Conservation (phyloP, 2,888 invertebrate genomes). For the Eilema sororculum region DNA sequence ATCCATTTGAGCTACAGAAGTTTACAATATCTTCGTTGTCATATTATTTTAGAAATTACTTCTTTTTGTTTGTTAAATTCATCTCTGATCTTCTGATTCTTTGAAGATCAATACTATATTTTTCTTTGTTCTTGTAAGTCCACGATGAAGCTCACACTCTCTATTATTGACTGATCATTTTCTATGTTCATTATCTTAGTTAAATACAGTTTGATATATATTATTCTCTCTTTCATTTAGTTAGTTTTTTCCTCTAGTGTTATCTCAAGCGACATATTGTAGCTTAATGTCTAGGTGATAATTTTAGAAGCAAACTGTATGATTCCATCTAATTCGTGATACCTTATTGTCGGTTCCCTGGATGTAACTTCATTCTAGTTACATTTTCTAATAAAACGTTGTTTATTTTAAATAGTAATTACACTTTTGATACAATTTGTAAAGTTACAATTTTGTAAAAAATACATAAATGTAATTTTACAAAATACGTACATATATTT, state of each 20-base stretch:
- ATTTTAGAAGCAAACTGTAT: conserved; percentile 40
- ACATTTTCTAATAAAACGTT: conserved; percentile 5
- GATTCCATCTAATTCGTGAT: conserved; percentile 35
- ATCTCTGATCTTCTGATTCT: neutral
- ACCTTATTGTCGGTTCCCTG: conserved; percentile 75
- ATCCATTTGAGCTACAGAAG: neutral
- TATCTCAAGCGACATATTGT: conserved; percentile 23
- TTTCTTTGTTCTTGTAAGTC: neutral
- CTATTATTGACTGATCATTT: neutral
- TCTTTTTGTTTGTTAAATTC: neutral
- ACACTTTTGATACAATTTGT: conserved; percentile 6
- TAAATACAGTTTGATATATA: neutral
- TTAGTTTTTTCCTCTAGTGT: conserved; percentile 2
- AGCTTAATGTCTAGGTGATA: conserved; percentile 35
- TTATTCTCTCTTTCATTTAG: neutral
- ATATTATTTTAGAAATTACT: neutral
- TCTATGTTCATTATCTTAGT: neutral
- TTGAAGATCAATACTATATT: neutral
- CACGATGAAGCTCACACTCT: too few species aligned
- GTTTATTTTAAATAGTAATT: neutral
- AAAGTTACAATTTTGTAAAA: conserved; percentile 4
- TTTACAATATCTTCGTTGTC: neutral
- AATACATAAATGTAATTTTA: neutral
- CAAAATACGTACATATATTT: neutral
- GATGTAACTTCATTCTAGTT: conserved; percentile 33